Base-by-base conservation (phyloP, 2,113 vertebrate genomes). In the Solea senegalensis region DNA sequence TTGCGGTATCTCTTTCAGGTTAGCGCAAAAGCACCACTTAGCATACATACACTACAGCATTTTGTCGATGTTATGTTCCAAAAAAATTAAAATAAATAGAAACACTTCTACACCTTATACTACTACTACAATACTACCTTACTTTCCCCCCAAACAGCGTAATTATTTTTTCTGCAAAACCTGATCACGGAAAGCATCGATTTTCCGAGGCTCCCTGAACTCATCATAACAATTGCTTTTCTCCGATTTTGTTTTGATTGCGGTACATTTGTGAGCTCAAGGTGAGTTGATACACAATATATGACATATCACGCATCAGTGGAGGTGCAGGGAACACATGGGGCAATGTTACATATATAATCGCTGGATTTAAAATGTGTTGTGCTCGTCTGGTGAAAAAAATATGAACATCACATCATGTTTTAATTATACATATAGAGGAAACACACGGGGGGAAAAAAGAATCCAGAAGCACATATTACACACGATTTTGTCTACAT, bases 231-330 rank as follows among this genome's bases (percentile, higher is more conserved):
- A 84, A 84, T 85, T 72, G 66, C 53, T 65, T 56, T 78, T 59
- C 62, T 63, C 68, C 50, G 51, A 48, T 69, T 62, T 62, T 82
- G 62, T 87, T 87, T 72, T 86, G 74, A 65, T 81, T 76, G 59
- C 80, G 64, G 78, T 66, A 34, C 65, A 64, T 82, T 56, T 75
- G 51, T 74, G 49, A 43, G 59, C 12, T 45, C 57, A 67, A 85
- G 84, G 88, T 90, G 74, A 83, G 81, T 81, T 72, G n/a, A 64
- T 58, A 81, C 8, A 74, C 26, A 34, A 28, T 72, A 43, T 63
- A 41, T 64, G 27, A n/a, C 9, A 74, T 0, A 46, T 68, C 12
- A 50, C 10, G 16, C 53, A 54, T 44, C 8, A 49, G 21, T 59
- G 26, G 12, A 71, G 34, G 34, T 34, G 34, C 3, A 34, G 34